Base-by-base conservation (phyloP, 2,888 invertebrate species). In the Campoplex capitator region DNA sequence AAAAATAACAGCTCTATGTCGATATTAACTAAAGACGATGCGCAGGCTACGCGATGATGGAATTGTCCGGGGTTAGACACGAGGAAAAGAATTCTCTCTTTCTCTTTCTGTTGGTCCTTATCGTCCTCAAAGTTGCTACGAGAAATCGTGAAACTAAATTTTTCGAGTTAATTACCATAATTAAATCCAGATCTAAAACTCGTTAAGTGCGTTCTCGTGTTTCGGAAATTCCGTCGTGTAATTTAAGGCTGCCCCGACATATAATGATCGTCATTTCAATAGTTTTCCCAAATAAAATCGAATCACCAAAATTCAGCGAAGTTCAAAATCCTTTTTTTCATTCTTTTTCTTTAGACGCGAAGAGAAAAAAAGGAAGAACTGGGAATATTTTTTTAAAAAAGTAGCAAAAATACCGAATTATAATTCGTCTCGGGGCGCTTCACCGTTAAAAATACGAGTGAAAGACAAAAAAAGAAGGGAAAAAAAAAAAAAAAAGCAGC, bases 121-220 rank as follows among this genome's bases (percentile, higher is more conserved):
- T 32, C 58, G 9, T 13, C 28, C 16, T 0, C 0, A 62, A 62
- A 62, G 62, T 62, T 62, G 28, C 13, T 11, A 28, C 32, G 73
- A 32, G 32, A 35, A 54, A 54, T 54, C 32, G 23, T 65, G 48
- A 75, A 75, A 76, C 42, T 76, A 28, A 32, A 18, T 6, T 28
- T 42, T 62, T 32, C 28, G 7, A 8, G n/a, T 42, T 75, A 28
- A 58, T 45, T 58, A 6, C 28, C 58, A 28, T 58, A 28, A 45
- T 58, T 45, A 75, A 62, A 28, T 45, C 11, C 23, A 62, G 28
- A 62, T 58, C 4, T 32, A 13, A 32, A 13, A 48, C 65, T 48
- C 32, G 38, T 23, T 35, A 48, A 65, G 62, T 32, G 76, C 18
- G 42, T 65, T 76, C 48, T 3, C 76, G 18, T n/a, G 76, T 76